Evolutionary conservation across 2,888 invertebrate genomes (phyloP), one percentile per base, ranked within the genome.

Genomic region (Ophion ventricosus): DNA sequence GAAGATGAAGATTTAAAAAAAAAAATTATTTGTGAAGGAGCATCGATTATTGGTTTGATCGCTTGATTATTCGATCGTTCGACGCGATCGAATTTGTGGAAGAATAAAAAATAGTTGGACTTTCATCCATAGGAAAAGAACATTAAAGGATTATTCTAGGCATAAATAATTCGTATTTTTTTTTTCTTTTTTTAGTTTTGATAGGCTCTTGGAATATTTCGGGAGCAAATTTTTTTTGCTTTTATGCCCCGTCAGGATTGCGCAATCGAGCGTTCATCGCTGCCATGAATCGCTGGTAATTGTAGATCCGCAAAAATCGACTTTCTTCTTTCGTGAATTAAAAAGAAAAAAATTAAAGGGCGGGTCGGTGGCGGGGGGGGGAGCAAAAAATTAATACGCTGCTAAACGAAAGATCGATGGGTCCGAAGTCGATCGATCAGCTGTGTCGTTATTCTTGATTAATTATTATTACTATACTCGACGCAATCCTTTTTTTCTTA

Each of bases 241-340:
- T 49, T 49, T 49, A 11, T 49, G 14, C 17, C 49, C 4, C 11
- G 17, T 49, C 49, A 49, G 49, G 49, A 67, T 67, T 17, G 49
- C 49, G 49, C 35, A 70, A 56, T 70, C n/a, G 3, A 29, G 26
- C 11, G 54, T 14, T 72, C 29, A 77, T 70, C 77, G 25, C 49
- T 54, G 35, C 17, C 14, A 40, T 23, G 67, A 49, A 57, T 63
- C 73, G n/a, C 40, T 17, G 64, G 43, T 81, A 63, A 76, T 43
- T 70, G 61, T 11, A 26, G 26, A 63, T 69, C 40, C 49, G 29
- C 20, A 11, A 26, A 49, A 40, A 14, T 10, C 72, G 35, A 82
- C 78, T 82, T 82, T 82, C 82, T 67, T 78, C 29, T 25, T 29
- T 43, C 67, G 14, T n/a, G 20, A 78, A 73, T 70, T 64, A 70